phyloP scores from a whole-genome alignment of 64 coral and sea anemone genomes.

The Anthopleura sola region DNA sequence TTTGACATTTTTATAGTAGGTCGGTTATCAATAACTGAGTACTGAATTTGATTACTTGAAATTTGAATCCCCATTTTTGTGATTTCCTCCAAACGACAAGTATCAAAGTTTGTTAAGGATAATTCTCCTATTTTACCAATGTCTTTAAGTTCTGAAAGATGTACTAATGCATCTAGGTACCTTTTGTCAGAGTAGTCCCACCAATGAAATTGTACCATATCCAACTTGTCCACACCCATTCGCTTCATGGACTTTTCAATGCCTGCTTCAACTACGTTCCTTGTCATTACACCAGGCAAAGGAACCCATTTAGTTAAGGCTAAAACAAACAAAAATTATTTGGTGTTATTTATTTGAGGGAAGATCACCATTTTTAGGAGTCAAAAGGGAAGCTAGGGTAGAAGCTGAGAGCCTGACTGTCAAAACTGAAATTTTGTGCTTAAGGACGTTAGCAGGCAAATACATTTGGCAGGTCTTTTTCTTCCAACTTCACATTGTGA shows the following conservation, averaged over 20 bases:
- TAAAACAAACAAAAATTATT: constrained; percentile 13
- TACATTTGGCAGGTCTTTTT: no score
- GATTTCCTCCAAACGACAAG: constrained; percentile 65
- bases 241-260: constrained; percentile 68
- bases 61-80: constrained; percentile 60
- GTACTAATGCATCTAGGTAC: constrained; percentile 74
- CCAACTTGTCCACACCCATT: constrained; percentile 81
- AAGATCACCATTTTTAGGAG: not conserved
- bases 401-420: no score
- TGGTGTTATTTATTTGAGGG: not conserved
- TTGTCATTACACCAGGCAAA: constrained; percentile 42
- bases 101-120: constrained; percentile 86
- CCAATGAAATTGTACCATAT: constrained; percentile 94
- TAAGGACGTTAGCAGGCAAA: no score
- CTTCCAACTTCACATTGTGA: no score
- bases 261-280: constrained; percentile 43
- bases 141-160: constrained; percentile 67
- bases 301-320: constrained; percentile 90
- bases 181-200: constrained; percentile 89
- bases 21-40: constrained; percentile 82
- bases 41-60: constrained; percentile 88
- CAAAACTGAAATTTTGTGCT: no score
- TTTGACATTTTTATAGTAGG: constrained; percentile 64
- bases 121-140: constrained; percentile 78
- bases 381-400: no score